Conservation (phyloP, 2,888 invertebrate genomes). For the Brachypterus glaber region DNA sequence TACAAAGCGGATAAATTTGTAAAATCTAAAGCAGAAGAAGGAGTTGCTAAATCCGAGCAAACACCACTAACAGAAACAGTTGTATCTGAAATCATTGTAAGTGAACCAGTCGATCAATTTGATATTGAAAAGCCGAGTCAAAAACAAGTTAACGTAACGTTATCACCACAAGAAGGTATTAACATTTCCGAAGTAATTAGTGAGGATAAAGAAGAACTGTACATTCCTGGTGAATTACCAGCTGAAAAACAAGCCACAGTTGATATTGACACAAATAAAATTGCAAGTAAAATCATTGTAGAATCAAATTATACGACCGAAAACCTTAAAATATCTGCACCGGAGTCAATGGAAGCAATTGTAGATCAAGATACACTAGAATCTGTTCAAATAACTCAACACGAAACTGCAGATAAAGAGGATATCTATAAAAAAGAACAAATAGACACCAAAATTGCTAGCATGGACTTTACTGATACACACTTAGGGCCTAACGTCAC, state of each 20-base stretch:
- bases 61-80: conserved; percentile 43
- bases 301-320: conserved; percentile 39
- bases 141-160: conserved; percentile 39
- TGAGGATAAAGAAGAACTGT: conserved; percentile 44
- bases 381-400: conserved; percentile 47
- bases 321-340: conserved; percentile 30
- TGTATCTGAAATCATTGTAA: conserved; percentile 42
- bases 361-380: conserved; percentile 44
- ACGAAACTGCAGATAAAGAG: conserved; percentile 33
- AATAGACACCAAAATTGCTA: conserved; percentile 33
- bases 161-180: conserved; percentile 41
- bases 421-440: conserved; percentile 19
- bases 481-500: conserved; percentile 38
- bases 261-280: conserved; percentile 41
- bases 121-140: conserved; percentile 34
- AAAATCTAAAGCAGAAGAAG: conserved; percentile 26
- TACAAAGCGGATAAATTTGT: conserved; percentile 33
- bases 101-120: conserved; percentile 45
- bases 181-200: conserved; percentile 43
- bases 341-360: conserved; percentile 40
- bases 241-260: conserved; percentile 39
- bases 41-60: conserved; percentile 39
- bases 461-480: conserved; percentile 32
- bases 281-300: conserved; percentile 43
- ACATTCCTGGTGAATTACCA: conserved; percentile 34